Conservation (phyloP, 2,888 invertebrate genomes). For the Arctia plantaginis region DNA sequence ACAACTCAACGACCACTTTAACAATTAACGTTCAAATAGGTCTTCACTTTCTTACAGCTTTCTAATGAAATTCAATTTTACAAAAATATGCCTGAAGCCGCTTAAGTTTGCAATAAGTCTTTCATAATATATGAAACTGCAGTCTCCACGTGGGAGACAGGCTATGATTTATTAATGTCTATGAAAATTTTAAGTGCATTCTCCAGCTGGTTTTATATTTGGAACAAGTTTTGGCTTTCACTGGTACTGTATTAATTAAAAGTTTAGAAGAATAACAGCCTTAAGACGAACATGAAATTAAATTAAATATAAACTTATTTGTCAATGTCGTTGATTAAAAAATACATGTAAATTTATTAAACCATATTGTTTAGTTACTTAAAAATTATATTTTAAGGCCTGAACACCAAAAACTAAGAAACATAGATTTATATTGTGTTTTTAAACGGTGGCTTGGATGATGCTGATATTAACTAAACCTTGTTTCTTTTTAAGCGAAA, state of each 20-base stretch:
- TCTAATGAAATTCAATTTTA: slow-evolving; percentile 12
- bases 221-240: not conserved
- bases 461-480: too few relatives aligned
- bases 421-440: too few relatives aligned
- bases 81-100: slow-evolving; percentile 4
- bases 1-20: too few relatives aligned
- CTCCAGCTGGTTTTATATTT: not conserved
- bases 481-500: not conserved
- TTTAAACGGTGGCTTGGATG: too few relatives aligned
- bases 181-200: not conserved
- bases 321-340: not conserved
- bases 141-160: slow-evolving; percentile 9
- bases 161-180: slow-evolving; percentile 12
- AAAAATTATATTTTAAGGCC: not conserved
- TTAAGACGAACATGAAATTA: not conserved
- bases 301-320: not conserved
- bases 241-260: not conserved
- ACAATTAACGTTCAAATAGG: not conserved
- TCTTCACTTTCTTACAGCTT: not conserved
- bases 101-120: slow-evolving; percentile 12
- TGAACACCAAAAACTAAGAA: too few relatives aligned
- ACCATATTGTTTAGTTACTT: not conserved
- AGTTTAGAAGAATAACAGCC: not conserved
- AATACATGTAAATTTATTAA: not conserved
- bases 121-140: slow-evolving; percentile 14